Conservation (phyloP, 2,888 invertebrate species). For the Drosophila helvetica region DNA sequence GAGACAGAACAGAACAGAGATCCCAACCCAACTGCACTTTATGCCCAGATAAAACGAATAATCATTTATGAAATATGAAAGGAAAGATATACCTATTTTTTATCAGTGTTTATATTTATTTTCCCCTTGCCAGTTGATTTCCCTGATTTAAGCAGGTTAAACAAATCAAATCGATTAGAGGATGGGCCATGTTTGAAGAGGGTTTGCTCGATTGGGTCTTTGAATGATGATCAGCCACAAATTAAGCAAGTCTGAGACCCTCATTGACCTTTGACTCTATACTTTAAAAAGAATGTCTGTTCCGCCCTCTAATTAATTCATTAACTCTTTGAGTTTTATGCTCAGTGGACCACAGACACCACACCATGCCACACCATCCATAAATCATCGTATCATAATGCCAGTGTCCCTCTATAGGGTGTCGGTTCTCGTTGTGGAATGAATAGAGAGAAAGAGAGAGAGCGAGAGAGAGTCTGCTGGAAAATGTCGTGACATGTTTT, state of each 20-base stretch:
- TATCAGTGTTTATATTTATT: conserved; percentile 49
- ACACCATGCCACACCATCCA: not conserved
- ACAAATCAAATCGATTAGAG: conserved; percentile 14
- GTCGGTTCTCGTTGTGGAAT: not conserved
- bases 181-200: not conserved
- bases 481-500: conserved; percentile 63
- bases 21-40: conserved; percentile 35
- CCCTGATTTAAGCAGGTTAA: conserved; percentile 18
- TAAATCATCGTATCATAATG: conserved; percentile 42
- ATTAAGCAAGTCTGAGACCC: conserved; percentile 33
- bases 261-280: conserved; percentile 31
- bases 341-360: conserved; percentile 3
- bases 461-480: conserved; percentile 52
- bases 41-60: conserved; percentile 40
- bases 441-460: not conserved
- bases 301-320: conserved; percentile 37
- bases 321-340: conserved; percentile 28
- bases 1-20: conserved; percentile 12
- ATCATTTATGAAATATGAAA: conserved; percentile 22
- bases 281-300: not conserved
- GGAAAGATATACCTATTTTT: conserved; percentile 7
- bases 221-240: conserved; percentile 3
- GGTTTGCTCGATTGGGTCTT: not conserved
- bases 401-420: conserved; percentile 30
- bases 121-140: conserved; percentile 20